Conservation (phyloP, 2,113 vertebrate species). For the Conger conger region DNA sequence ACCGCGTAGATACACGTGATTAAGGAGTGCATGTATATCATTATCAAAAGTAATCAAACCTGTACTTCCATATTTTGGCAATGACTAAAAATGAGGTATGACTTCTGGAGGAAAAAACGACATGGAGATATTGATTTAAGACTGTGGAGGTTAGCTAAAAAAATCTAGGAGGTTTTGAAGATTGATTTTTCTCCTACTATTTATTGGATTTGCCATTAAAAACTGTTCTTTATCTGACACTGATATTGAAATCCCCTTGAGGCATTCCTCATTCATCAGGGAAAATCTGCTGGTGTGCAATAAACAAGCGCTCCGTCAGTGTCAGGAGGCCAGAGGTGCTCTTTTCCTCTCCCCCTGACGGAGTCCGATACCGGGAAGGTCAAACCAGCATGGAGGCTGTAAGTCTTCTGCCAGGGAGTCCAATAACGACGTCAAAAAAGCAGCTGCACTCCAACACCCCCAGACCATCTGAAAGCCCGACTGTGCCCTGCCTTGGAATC, state of each 20-base stretch:
- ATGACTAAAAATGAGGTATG: neutral
- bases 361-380: neutral
- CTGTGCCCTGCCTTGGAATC: neutral
- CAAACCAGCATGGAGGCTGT: neutral
- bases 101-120: neutral
- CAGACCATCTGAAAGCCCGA: neutral
- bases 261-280: conserved; percentile 17
- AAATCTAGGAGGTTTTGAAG: neutral
- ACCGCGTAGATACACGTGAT: neutral
- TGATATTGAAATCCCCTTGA: conserved; percentile 15
- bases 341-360: conserved; percentile 13
- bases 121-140: neutral
- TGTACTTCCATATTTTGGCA: neutral
- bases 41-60: neutral
- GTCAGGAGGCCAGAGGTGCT: conserved; percentile 27
- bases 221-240: conserved; percentile 11
- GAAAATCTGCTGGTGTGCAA: conserved; percentile 16
- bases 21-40: neutral
- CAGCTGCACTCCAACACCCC: neutral
- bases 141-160: neutral
- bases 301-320: conserved; percentile 34
- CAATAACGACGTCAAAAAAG: neutral
- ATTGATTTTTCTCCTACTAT: neutral
- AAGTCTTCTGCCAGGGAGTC: neutral
- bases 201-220: neutral